phyloP scores from a whole-genome alignment of 2,113 vertebrate species.

The Hippolais icterina region DNA sequence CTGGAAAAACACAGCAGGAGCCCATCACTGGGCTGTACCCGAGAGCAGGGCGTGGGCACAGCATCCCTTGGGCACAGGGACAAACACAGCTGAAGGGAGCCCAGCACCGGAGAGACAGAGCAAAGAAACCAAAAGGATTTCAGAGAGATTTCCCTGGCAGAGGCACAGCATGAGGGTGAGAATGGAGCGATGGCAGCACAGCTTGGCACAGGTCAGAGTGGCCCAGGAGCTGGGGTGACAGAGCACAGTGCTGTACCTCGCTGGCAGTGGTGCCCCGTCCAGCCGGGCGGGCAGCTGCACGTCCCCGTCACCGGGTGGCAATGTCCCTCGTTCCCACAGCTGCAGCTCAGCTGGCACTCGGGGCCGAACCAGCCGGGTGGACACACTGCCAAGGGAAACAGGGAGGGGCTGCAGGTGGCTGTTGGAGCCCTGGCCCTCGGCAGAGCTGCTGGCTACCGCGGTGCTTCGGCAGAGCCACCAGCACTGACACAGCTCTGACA shows the following conservation, averaged over 20 bases:
- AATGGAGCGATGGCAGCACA: fast-evolving
- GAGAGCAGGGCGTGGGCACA: fast-evolving
- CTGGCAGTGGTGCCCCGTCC: conserved; percentile 85
- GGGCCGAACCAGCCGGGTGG: conserved; percentile 82
- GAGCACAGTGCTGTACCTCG: conserved; percentile 66
- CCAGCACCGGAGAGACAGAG: background rate
- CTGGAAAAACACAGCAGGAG: conserved; percentile 69
- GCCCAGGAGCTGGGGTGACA: fast-evolving
- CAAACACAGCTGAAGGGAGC: fast-evolving
- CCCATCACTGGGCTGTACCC: fast-evolving
- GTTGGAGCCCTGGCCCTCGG: fast-evolving
- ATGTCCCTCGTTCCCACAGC: conserved; percentile 83
- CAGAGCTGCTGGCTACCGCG: fast-evolving
- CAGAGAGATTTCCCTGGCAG: background rate
- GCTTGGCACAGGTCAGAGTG: background rate
- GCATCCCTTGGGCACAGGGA: fast-evolving
- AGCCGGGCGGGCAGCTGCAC: conserved; percentile 84
- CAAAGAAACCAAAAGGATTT: fast-evolving
- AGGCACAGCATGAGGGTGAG: fast-evolving
- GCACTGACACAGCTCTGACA: background rate
- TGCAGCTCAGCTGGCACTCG: conserved; percentile 82
- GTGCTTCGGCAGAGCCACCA: fast-evolving
- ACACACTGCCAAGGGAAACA: conserved; percentile 73
- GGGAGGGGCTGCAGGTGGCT: background rate
- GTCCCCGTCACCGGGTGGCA: conserved; percentile 82